Conservation (phyloP, 2,113 vertebrate species). For the Corythaeola cristata region DNA sequence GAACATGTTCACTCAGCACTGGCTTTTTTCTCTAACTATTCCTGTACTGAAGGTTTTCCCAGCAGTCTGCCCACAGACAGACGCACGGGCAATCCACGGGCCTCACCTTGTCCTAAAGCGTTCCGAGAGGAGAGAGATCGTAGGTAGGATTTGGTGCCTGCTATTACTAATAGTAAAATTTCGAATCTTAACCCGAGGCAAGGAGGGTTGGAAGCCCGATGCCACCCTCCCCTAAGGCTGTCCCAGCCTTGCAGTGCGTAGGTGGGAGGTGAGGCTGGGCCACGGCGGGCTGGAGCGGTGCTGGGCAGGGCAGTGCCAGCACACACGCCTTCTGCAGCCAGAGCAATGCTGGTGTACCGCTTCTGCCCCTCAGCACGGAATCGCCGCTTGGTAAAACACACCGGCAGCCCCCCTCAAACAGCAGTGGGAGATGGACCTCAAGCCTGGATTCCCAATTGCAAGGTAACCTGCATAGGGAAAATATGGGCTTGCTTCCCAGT, state of each 20-base stretch:
- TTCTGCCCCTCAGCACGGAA: background rate
- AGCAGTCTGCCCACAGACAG: accelerated
- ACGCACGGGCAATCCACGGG: accelerated
- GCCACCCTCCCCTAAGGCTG: background rate
- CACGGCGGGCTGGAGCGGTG: accelerated
- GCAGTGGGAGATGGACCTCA: background rate
- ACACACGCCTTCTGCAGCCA: accelerated
- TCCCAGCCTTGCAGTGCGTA: accelerated
- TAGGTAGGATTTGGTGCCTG: background rate
- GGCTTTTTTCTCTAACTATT: background rate
- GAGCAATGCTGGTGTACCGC: background rate
- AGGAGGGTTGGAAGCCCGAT: background rate
- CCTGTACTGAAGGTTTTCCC: background rate
- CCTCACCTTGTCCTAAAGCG: background rate
- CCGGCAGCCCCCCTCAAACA: background rate
- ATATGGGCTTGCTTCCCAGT: background rate
- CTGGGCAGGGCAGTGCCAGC: background rate
- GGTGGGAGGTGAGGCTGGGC: background rate
- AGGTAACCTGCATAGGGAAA: background rate
- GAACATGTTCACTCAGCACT: background rate
- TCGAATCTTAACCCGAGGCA: background rate
- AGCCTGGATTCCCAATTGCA: background rate
- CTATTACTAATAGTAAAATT: background rate
- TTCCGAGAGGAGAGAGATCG: background rate
- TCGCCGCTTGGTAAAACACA: background rate